Evolutionary conservation across 2,888 invertebrate genomes (phyloP).

Genomic region (Caenorhabditis wallacei): DNA sequence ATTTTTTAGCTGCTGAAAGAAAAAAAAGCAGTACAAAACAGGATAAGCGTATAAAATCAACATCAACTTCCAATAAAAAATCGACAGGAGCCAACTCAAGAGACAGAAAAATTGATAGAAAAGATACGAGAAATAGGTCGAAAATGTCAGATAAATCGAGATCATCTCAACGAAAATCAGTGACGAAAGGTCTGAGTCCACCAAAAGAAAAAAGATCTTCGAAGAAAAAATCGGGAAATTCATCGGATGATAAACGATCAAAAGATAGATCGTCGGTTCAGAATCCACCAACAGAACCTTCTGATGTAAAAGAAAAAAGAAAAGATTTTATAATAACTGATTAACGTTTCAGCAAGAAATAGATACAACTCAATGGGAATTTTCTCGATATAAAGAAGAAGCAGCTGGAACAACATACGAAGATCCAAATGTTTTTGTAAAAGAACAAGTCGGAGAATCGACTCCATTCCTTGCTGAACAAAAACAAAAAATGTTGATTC

Average conservation of each 20-base stretch:
- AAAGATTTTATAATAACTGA: background rate
- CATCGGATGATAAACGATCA: too few relatives aligned
- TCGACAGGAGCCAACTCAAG: background rate
- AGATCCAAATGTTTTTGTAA: slow-evolving; percentile 35
- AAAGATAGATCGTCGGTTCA: background rate
- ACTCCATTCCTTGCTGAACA: slow-evolving; percentile 59
- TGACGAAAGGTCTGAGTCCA: slow-evolving; percentile 25
- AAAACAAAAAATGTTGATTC: slow-evolving; percentile 53
- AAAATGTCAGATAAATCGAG: slow-evolving; percentile 29
- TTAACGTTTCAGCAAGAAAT: slow-evolving; percentile 31
- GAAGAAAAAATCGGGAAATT: background rate
- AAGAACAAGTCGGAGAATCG: slow-evolving; percentile 45
- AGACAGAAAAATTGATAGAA: slow-evolving; percentile 9
- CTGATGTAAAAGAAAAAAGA: slow-evolving; percentile 10
- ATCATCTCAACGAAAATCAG: slow-evolving; percentile 24
- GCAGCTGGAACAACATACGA: slow-evolving; percentile 15
- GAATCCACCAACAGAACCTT: slow-evolving; percentile 16
- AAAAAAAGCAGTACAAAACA: slow-evolving; percentile 28
- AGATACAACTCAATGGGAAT: slow-evolving; percentile 69
- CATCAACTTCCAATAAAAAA: slow-evolving; percentile 13
- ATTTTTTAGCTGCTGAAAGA: slow-evolving; percentile 27
- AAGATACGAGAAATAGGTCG: slow-evolving; percentile 15
- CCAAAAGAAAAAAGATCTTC: slow-evolving; percentile 27
- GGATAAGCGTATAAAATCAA: slow-evolving; percentile 19
- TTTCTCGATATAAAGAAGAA: slow-evolving; percentile 58